phyloP scores from a whole-genome alignment of 2,113 vertebrate species.

The Montifringilla adamsi region DNA sequence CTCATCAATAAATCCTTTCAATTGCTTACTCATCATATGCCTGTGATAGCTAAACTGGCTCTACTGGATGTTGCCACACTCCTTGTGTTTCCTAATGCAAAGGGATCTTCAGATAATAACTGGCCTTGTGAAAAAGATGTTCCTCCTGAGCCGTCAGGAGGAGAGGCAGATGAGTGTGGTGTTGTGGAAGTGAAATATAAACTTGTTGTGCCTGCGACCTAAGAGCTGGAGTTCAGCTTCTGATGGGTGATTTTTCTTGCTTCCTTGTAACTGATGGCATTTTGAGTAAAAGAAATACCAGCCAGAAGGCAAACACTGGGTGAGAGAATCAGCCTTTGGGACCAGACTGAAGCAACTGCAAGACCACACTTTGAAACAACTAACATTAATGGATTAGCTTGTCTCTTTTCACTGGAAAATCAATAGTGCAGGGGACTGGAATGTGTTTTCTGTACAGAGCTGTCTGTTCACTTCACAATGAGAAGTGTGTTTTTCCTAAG shows the following conservation, averaged over 20 bases:
- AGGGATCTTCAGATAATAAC: neutral
- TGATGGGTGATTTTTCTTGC: neutral
- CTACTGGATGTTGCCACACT: neutral
- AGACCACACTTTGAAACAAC: neutral
- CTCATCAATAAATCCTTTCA: conserved; percentile 32
- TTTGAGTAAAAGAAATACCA: neutral
- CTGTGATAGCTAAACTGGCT: neutral
- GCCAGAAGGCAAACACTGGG: neutral
- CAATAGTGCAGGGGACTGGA: conserved; percentile 37
- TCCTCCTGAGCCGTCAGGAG: neutral
- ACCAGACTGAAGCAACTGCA: neutral
- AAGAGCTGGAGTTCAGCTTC: neutral
- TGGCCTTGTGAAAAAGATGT: neutral
- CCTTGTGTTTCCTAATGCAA: neutral
- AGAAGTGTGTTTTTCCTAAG: neutral
- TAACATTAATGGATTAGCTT: conserved; percentile 54
- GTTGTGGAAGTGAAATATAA: neutral
- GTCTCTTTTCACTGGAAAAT: conserved; percentile 63
- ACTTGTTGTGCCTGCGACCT: neutral
- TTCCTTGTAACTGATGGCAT: neutral
- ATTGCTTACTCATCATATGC: neutral
- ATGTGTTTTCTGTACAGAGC: neutral
- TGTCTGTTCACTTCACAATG: neutral
- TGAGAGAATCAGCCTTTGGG: neutral
- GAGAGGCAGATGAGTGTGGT: neutral